phyloP scores from a whole-genome alignment of 2,113 vertebrate genomes.

The Irena cyanogastra region DNA sequence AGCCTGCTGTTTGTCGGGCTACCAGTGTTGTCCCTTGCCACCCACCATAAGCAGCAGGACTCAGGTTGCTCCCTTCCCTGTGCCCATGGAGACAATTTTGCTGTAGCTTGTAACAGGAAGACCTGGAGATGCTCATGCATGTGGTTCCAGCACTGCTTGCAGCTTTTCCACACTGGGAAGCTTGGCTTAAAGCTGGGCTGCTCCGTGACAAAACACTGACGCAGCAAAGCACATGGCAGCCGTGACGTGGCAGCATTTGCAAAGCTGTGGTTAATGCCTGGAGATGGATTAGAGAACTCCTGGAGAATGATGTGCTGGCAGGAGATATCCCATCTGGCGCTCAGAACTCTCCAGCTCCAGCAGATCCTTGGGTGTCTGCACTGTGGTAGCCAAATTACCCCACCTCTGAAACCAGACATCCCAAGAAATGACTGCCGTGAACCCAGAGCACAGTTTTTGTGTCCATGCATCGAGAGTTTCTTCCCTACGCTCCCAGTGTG shows the following conservation, averaged over 20 bases:
- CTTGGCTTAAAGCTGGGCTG: not conserved
- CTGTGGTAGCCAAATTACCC: not conserved
- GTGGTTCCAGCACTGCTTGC: not conserved
- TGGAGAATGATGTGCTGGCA: not conserved
- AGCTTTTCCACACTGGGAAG: not conserved
- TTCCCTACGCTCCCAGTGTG: not conserved
- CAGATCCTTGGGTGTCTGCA: not conserved
- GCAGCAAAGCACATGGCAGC: not conserved
- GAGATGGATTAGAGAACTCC: not conserved
- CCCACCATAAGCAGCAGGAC: fast-evolving
- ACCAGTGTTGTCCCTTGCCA: not conserved
- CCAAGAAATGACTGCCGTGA: not conserved
- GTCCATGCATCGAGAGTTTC: fast-evolving
- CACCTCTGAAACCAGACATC: not conserved
- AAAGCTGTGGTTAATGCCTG: not conserved
- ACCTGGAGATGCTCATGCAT: not conserved
- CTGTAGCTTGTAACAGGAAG: not conserved
- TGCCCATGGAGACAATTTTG: not conserved
- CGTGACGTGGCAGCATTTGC: fast-evolving
- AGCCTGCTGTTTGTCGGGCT: not conserved
- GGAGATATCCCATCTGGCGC: not conserved
- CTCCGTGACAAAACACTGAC: not conserved
- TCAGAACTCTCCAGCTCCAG: not conserved
- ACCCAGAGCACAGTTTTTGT: not conserved
- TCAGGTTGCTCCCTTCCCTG: not conserved